These are phyloP conservation scores for Drosophila bipectinata DNA, from an alignment of 1,140 invertebrate genomes.

Conservation along the genomic window DNA sequence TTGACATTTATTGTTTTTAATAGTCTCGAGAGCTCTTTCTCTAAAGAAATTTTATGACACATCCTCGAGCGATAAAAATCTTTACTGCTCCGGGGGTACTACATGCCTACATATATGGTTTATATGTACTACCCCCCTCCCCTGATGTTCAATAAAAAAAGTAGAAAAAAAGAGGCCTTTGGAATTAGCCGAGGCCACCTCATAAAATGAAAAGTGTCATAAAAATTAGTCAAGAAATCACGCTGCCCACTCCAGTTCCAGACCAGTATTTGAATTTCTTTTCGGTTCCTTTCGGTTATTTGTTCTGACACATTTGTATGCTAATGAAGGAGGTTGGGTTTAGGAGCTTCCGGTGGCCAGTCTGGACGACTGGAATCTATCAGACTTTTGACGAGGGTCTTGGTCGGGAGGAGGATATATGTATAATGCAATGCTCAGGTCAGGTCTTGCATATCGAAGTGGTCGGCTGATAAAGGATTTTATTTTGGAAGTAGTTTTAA, in stretches of 20 bases:
- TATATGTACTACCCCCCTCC: no score
- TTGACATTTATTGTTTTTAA: slow-evolving; percentile 83
- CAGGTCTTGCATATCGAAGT: slow-evolving; percentile 52
- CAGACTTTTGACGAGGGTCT: slow-evolving; percentile 49
- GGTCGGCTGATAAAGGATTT: slow-evolving; percentile 46
- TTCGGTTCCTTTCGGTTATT: slow-evolving; percentile 58
- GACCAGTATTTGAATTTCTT: slow-evolving; percentile 13
- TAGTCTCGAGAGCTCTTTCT: slow-evolving; percentile 48
- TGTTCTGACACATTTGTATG: slow-evolving; percentile 82
- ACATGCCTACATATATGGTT: slow-evolving; percentile 23
- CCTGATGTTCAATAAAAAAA: slow-evolving; percentile 16
- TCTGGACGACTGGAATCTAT: slow-evolving; percentile 37
- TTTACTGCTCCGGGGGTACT: slow-evolving; percentile 49
- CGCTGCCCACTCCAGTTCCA: slow-evolving; percentile 42
- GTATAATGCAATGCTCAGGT: slow-evolving; percentile 37
- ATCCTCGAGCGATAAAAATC: slow-evolving; percentile 68
- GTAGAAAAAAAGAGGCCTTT: slow-evolving; percentile 23
- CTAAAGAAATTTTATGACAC: slow-evolving; percentile 61
- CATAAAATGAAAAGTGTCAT: slow-evolving; percentile 82
- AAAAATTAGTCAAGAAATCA: slow-evolving; percentile 82
- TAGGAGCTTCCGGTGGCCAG: slow-evolving; percentile 56
- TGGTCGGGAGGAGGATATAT: slow-evolving; percentile 22
- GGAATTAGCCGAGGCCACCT: slow-evolving; percentile 55
- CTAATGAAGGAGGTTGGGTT: slow-evolving; percentile 57
- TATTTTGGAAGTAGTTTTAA: slow-evolving; percentile 17